These are phyloP conservation scores for Aselliscus stoliczkanus DNA, from an alignment of 2,797 vertebrate species.

Conservation along the genomic window DNA sequence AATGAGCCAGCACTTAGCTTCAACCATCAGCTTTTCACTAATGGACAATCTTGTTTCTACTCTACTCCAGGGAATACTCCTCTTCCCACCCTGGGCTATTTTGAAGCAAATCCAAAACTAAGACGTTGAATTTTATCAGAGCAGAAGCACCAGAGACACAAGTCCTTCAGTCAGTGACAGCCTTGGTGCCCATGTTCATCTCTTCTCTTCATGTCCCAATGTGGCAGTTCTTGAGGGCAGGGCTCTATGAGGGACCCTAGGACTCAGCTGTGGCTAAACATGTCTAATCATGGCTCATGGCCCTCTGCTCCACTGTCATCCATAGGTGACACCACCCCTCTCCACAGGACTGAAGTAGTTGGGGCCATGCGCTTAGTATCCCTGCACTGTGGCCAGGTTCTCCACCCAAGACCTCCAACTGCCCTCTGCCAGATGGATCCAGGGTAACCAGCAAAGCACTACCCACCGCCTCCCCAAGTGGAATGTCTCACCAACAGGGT, in stretches of 20 bases:
- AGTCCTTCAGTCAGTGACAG: background rate
- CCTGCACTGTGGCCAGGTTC: too few species aligned
- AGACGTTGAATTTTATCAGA: background rate
- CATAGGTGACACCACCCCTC: background rate
- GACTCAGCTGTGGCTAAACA: background rate
- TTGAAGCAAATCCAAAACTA: background rate
- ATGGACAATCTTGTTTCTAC: background rate
- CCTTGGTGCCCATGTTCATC: rapidly evolving
- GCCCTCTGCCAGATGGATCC: background rate
- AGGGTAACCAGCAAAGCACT: background rate
- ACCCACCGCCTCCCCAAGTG: rapidly evolving
- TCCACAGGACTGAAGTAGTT: background rate
- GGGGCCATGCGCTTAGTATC: background rate
- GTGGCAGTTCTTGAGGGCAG: background rate
- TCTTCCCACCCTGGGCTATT: background rate
- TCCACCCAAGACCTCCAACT: background rate
- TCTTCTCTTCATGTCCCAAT: rapidly evolving
- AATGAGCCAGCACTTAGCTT: background rate
- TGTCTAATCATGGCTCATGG: background rate
- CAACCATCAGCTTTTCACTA: background rate
- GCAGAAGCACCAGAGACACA: background rate
- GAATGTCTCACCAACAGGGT: background rate
- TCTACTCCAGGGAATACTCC: background rate
- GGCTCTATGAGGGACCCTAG: background rate
- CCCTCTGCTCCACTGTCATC: background rate